phyloP scores from a whole-genome alignment of 2,888 invertebrate genomes.

The Agrypnus murinus region DNA sequence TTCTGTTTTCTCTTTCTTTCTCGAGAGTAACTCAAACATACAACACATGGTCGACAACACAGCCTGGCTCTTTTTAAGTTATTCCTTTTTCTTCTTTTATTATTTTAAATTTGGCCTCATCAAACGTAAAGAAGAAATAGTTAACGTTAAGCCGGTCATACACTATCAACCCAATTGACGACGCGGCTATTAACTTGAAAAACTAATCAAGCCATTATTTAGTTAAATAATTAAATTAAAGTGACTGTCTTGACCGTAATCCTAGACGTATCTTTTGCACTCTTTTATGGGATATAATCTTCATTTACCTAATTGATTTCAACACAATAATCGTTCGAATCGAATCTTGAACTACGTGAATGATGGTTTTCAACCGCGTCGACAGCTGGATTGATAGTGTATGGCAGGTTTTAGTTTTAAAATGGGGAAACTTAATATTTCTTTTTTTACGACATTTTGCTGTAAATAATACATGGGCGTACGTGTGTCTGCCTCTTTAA shows the following conservation, averaged over 20 bases:
- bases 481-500: not conserved
- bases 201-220: conserved; percentile 2
- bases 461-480: too few species aligned
- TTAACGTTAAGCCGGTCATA: conserved; percentile 2
- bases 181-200: too few species aligned
- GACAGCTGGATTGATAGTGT: conserved; percentile 1
- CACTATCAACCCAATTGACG: not conserved
- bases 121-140: not conserved
- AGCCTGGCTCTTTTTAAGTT: conserved; percentile 1
- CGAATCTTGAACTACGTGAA: too few species aligned
- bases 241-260: not conserved
- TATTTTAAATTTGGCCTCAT: conserved; percentile 4
- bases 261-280: not conserved
- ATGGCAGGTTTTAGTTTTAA: not conserved
- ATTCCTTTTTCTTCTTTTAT: not conserved
- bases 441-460: not conserved
- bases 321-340: too few species aligned
- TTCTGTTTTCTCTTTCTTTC: conserved; percentile 5
- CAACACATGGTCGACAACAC: conserved; percentile 20
- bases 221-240: too few species aligned
- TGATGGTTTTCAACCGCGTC: too few species aligned
- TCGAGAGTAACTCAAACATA: not conserved
- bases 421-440: not conserved
- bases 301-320: too few species aligned
- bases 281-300: too few species aligned